phyloP scores from a whole-genome alignment of 2,888 invertebrate genomes.

The Ferrisia virgata region DNA sequence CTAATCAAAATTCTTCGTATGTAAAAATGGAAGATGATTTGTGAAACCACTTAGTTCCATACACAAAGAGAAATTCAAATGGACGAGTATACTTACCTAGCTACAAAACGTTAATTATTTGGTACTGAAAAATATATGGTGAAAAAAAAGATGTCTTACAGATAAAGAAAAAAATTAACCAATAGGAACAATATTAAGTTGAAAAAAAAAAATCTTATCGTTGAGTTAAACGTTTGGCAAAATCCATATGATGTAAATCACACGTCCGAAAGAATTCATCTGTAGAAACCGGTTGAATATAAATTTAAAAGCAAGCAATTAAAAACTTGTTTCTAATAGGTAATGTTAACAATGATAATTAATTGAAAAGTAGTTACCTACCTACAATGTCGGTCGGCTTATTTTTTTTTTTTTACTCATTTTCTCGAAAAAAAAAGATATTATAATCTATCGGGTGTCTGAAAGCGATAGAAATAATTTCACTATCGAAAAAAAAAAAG shows the following conservation, averaged over 20 bases:
- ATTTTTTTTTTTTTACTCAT: neutral
- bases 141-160: neutral
- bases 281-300: neutral
- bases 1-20: neutral
- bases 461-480: neutral
- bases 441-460: neutral
- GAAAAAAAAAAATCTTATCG: slow-evolving; percentile 5
- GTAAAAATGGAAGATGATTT: neutral
- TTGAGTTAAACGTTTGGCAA: neutral
- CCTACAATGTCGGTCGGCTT: neutral
- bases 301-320: slow-evolving; percentile 13
- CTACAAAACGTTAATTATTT: neutral
- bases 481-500: neutral
- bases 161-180: neutral
- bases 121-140: neutral
- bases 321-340: neutral
- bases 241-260: neutral
- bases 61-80: neutral
- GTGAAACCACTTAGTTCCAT: neutral
- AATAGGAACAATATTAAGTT: neutral
- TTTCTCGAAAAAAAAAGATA: neutral
- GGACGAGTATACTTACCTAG: neutral
- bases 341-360: neutral
- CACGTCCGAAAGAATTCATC: neutral
- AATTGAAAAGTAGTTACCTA: neutral